A percentile compares a stretch with the other conserved stretches of the same genome.
Evolutionary conservation across 2,113 vertebrate genomes (phyloP).

Genomic region (Ceyx margarethae): DNA sequence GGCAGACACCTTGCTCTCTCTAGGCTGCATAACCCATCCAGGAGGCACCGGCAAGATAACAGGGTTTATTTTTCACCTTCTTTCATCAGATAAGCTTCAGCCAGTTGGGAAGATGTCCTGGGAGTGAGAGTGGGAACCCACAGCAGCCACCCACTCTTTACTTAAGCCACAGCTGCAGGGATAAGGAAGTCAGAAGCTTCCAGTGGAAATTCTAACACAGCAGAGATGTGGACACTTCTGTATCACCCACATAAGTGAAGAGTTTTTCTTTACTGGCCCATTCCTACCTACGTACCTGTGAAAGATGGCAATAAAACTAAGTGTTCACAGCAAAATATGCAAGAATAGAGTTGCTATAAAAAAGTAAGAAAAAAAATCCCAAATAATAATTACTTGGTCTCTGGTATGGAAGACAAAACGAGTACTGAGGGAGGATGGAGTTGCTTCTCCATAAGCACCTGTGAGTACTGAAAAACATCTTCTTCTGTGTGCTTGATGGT

Average conservation of each 20-base stretch:
- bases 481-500: not conserved
- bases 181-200: not conserved
- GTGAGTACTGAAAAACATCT: not conserved
- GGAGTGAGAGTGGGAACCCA: not conserved
- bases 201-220: not conserved
- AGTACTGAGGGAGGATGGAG: not conserved
- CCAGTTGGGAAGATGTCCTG: not conserved
- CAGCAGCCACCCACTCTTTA: not conserved
- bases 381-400: not conserved
- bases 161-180: not conserved
- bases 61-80: not conserved
- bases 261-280: not conserved
- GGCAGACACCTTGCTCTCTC: not conserved
- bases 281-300: not conserved
- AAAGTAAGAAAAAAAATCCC: not conserved
- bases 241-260: not conserved
- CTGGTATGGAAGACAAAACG: not conserved
- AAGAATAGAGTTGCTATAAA: not conserved
- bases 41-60: not conserved
- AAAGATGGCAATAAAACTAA: not conserved
- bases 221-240: not conserved
- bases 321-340: not conserved
- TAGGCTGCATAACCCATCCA: not conserved
- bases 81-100: not conserved
- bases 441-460: not conserved